Evolutionary conservation across 2,888 invertebrate genomes (phyloP).

Genomic region (Helleia helle): DNA sequence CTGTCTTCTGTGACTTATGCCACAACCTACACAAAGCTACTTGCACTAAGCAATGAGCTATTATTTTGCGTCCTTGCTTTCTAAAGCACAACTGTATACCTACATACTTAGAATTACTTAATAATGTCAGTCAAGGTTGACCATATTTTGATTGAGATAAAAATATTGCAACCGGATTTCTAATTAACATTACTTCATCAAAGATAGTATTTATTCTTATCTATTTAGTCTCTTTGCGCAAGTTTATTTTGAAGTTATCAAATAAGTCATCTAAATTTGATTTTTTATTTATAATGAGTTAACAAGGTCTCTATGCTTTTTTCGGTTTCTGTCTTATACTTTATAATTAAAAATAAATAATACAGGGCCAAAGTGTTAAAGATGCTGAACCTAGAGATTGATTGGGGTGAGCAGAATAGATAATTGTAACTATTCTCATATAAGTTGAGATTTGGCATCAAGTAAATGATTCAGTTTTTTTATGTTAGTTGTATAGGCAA

Average conservation of each 20-base stretch:
- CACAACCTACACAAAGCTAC: constrained; percentile 24
- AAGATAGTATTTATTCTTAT: constrained; percentile 8
- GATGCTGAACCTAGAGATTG: no score
- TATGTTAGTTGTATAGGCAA: no score
- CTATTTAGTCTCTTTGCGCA: constrained; percentile 7
- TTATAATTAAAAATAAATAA: no score
- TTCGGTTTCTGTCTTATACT: no score
- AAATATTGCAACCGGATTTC: constrained; percentile 33
- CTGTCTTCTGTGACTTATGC: not conserved
- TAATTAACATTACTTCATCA: constrained; percentile 33
- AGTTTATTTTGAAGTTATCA: not conserved
- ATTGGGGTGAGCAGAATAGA: no score
- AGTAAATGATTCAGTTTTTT: no score
- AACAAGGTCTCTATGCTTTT: no score
- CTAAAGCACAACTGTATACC: constrained; percentile 48
- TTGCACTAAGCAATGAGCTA: constrained; percentile 29
- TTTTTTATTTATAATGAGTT: not conserved
- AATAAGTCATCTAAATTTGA: not conserved
- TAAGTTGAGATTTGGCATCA: no score
- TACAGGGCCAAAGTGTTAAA: no score
- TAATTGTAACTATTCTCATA: no score
- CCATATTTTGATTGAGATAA: constrained; percentile 42
- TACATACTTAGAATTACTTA: constrained; percentile 51
- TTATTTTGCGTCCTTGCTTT: constrained; percentile 57
- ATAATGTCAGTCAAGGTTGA: constrained; percentile 60